Percentiles rank a stretch among this genome's conserved stretches.
These are phyloP conservation scores for Archips xylosteana DNA, from an alignment of 2,888 invertebrate species.

Conservation along the genomic window DNA sequence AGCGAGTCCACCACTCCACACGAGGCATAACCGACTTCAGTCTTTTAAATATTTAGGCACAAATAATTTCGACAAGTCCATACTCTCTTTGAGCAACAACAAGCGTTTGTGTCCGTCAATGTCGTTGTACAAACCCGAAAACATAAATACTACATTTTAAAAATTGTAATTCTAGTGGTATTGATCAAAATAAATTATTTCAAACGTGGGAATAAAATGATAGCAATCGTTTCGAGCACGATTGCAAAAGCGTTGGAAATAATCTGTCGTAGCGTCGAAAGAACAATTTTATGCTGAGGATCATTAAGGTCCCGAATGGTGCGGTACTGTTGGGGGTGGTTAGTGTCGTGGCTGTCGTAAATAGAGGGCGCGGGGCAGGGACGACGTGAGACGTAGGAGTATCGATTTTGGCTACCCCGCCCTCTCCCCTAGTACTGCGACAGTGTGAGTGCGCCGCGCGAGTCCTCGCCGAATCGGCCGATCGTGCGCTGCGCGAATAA, in stretches of 20 bases:
- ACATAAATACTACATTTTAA: constrained; percentile 46
- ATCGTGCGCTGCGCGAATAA: constrained; percentile 63
- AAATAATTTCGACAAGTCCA: neutral
- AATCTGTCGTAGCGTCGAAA: constrained; percentile 54
- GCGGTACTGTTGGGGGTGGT: constrained; percentile 79
- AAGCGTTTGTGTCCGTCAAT: neutral
- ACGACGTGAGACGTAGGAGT: constrained; percentile 78
- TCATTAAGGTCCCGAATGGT: constrained; percentile 78
- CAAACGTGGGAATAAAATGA: constrained; percentile 59
- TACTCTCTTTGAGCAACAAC: neutral
- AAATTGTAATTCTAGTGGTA: constrained; percentile 3
- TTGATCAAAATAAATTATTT: constrained; percentile 35
- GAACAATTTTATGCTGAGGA: constrained; percentile 70
- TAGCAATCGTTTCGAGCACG: constrained; percentile 52
- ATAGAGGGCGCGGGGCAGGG: constrained; percentile 69
- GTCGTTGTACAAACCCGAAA: neutral
- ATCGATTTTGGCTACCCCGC: constrained; percentile 84
- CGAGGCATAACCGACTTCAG: constrained; percentile 7
- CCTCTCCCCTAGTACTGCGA: constrained; percentile 78
- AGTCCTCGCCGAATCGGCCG: constrained; percentile 63
- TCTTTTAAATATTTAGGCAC: neutral
- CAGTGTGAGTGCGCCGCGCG: constrained; percentile 80
- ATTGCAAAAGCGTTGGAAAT: constrained; percentile 52
- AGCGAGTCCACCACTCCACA: constrained; percentile 45
- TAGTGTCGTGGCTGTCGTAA: constrained; percentile 74